Conservation (phyloP, 2,888 invertebrate genomes). For the Heliconius ismenius region DNA sequence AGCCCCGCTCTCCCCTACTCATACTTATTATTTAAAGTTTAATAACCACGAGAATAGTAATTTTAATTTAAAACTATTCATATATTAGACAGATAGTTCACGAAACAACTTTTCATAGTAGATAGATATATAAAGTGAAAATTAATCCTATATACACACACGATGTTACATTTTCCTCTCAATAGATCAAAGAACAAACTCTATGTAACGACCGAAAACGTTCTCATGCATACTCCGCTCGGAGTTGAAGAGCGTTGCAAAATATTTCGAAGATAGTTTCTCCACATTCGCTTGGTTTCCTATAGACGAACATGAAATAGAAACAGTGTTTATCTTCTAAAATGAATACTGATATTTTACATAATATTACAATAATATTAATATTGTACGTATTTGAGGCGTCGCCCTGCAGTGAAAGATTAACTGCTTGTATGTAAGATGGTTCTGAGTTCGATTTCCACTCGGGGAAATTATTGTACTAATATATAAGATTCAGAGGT, state of each 20-base stretch:
- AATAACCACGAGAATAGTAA: no score
- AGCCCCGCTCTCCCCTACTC: no score
- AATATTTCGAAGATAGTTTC: slow-evolving; percentile 27
- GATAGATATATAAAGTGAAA: neutral
- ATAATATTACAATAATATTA: neutral
- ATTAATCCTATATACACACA: neutral
- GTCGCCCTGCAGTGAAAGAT: no score
- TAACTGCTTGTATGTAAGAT: no score
- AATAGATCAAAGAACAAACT: slow-evolving; percentile 23
- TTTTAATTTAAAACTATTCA: neutral
- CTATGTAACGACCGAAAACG: slow-evolving; percentile 19
- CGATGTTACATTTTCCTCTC: slow-evolving; percentile 15
- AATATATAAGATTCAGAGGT: no score
- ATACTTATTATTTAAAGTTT: no score
- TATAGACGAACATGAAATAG: slow-evolving; percentile 16
- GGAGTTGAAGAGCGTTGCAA: slow-evolving; percentile 21
- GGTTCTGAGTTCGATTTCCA: no score
- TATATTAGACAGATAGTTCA: neutral
- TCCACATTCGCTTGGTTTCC: slow-evolving; percentile 18
- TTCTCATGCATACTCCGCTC: slow-evolving; percentile 19
- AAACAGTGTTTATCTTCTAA: slow-evolving; percentile 10
- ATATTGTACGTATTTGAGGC: neutral
- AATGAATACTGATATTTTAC: neutral
- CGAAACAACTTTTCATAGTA: neutral
- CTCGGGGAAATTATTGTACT: no score